A percentile compares a stretch with the other conserved stretches of the same genome.
Conservation (phyloP, 2,888 invertebrate species). For the Sesia apiformis region DNA sequence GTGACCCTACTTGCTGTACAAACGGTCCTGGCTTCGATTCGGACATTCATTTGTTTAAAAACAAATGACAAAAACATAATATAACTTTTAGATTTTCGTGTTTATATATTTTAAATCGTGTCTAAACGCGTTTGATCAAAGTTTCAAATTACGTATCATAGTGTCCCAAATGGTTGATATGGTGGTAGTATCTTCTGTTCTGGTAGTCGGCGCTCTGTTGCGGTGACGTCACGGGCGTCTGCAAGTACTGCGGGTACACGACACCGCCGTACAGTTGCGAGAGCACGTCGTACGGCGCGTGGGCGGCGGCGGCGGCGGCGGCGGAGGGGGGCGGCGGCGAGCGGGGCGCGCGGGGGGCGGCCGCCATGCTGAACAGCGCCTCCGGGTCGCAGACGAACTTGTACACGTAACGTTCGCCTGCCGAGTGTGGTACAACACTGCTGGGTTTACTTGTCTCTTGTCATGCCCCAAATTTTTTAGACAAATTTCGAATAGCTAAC, state of each 20-base stretch:
- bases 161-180: conserved; percentile 10
- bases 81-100: too few species aligned
- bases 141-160: conserved; percentile 8
- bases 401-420: conserved; percentile 96
- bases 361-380: conserved; percentile 89
- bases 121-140: too few species aligned
- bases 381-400: conserved; percentile 97
- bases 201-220: conserved; percentile 21
- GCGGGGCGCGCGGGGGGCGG: conserved; percentile 14
- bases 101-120: too few species aligned
- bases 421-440: too few species aligned
- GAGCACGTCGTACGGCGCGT: conserved; percentile 41
- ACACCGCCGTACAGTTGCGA: conserved; percentile 39
- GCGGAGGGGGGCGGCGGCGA: conserved; percentile 8
- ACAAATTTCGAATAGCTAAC: too few species aligned
- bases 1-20: too few species aligned
- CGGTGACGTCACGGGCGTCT: conserved; percentile 1
- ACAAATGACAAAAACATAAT: too few species aligned
- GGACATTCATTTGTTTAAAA: too few species aligned
- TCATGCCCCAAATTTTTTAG: too few species aligned
- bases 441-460: too few species aligned
- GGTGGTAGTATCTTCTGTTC: conserved; percentile 26
- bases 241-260: conserved; percentile 35
- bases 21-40: too few species aligned
- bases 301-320: conserved; percentile 14